These are phyloP conservation scores for Noctua janthina DNA, from an alignment of 2,888 invertebrate species.

Conservation along the genomic window DNA sequence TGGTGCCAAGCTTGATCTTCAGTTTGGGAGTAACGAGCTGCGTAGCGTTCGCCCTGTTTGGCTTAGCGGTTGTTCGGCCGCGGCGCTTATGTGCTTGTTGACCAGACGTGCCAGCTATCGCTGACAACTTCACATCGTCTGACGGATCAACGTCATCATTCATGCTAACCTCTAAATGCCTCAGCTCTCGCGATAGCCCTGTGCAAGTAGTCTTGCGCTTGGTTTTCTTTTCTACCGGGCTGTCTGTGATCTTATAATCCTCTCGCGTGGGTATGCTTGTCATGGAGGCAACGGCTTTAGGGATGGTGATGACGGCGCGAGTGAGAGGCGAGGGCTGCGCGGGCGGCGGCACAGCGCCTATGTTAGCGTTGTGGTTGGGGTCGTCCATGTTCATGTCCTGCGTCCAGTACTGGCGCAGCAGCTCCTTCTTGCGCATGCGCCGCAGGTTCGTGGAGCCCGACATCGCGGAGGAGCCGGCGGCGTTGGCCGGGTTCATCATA, in stretches of 20 bases:
- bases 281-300: constrained; percentile 97
- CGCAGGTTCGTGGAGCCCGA: constrained; percentile 94
- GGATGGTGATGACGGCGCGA: constrained; percentile 94
- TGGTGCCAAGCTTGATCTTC: constrained; percentile 94
- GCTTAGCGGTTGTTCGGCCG: constrained; percentile 78
- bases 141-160: constrained; percentile 89
- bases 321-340: constrained; percentile 91
- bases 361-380: constrained; percentile 86
- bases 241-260: constrained; percentile 93
- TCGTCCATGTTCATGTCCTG: constrained; percentile 97
- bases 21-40: constrained; percentile 92
- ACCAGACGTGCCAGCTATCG: constrained; percentile 69
- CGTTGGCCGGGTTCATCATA: constrained; percentile 82
- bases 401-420: constrained; percentile 94
- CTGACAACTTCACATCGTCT: constrained; percentile 81
- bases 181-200: constrained; percentile 90
- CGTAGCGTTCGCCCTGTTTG: constrained; percentile 71
- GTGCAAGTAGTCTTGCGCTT: constrained; percentile 89
- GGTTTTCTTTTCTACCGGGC: constrained; percentile 92
- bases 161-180: constrained; percentile 91
- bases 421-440: constrained; percentile 97
- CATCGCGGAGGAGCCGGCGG: constrained; percentile 83
- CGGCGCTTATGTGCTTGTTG: constrained; percentile 78
- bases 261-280: constrained; percentile 96
- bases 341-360: constrained; percentile 87